Conservation (phyloP, 2,113 vertebrate species). For the Stomatorhinus ivindoensis region DNA sequence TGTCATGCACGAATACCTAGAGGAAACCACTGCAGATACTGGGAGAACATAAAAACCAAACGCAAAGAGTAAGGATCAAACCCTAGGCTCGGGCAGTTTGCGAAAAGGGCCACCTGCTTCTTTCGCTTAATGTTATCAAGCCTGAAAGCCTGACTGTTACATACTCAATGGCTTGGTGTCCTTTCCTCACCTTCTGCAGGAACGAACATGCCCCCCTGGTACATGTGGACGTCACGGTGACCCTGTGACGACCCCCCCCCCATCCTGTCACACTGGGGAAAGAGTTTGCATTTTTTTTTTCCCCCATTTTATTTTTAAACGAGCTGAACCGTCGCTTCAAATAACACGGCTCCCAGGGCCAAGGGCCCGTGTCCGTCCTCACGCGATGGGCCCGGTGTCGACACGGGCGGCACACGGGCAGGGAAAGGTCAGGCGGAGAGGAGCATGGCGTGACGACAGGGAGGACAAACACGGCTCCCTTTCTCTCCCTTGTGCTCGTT, state of each 20-base stretch:
- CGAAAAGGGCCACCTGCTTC: neutral
- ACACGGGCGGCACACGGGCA: neutral
- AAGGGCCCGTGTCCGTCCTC: neutral
- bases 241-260: neutral
- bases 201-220: neutral
- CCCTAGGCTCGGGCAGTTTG: neutral
- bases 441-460: neutral
- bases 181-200: neutral
- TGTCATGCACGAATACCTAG: neutral
- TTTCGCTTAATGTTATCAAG: neutral
- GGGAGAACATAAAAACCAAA: neutral
- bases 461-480: neutral
- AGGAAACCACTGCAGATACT: neutral
- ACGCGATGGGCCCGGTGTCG: neutral
- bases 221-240: neutral
- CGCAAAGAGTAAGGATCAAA: neutral
- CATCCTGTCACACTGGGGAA: neutral
- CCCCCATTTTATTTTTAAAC: neutral
- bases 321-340: neutral
- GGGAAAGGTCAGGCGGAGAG: slow-evolving; percentile 11
- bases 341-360: neutral
- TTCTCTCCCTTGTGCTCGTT: neutral
- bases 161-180: neutral
- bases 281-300: neutral
- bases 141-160: neutral